Evolutionary conservation across 1,140 invertebrate species (phyloP).

Genomic region (Choristoneura fumiferana): DNA sequence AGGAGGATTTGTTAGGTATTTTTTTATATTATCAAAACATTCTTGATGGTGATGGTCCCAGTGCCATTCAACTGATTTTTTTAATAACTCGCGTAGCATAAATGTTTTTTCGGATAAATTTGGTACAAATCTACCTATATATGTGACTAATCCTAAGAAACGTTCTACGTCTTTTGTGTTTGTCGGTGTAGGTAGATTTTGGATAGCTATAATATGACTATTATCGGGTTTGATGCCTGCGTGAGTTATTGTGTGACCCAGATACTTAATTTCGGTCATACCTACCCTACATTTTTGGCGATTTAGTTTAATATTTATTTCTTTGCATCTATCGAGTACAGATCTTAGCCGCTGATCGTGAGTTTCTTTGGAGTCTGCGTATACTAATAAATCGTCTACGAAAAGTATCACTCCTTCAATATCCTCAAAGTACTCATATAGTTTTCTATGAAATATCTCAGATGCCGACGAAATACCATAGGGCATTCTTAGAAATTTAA

Average conservation of each 20-base stretch:
- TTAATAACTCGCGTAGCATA: background rate
- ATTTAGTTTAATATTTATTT: constrained; percentile 27
- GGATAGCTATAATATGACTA: background rate
- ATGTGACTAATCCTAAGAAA: background rate
- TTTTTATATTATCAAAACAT: too few species aligned
- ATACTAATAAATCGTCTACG: constrained; percentile 24
- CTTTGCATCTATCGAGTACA: constrained; percentile 21
- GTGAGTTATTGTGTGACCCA: constrained; percentile 16
- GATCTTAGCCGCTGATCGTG: constrained; percentile 13
- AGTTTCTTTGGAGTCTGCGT: background rate
- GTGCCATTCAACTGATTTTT: background rate
- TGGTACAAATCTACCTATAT: background rate
- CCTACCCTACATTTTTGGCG: constrained; percentile 25
- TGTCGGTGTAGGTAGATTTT: background rate
- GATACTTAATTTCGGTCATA: too few species aligned
- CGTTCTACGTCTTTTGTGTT: background rate
- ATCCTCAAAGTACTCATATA: constrained; percentile 19
- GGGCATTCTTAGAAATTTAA: constrained; percentile 21
- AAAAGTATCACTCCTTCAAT: constrained; percentile 18
- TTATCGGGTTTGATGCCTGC: constrained; percentile 8
- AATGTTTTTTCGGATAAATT: background rate
- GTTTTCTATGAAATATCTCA: too few species aligned
- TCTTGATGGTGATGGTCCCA: background rate
- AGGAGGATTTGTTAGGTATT: too few species aligned
- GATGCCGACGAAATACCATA: too few species aligned